phyloP scores from a whole-genome alignment of 2,797 vertebrate genomes.

The Manis pentadactyla region DNA sequence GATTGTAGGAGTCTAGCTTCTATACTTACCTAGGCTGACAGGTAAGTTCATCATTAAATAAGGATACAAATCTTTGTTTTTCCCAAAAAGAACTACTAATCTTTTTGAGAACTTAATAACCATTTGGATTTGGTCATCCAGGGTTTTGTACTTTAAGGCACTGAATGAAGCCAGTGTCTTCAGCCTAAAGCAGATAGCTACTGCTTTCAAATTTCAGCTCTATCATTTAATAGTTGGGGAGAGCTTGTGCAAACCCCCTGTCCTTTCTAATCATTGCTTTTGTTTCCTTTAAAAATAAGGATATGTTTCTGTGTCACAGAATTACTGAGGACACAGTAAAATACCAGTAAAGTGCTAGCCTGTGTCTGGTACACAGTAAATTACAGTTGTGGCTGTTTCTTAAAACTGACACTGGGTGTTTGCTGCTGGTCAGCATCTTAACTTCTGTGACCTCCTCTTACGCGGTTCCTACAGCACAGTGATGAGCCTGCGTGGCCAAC shows the following conservation, averaged over 20 bases:
- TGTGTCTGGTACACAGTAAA: not conserved
- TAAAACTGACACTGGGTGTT: not conserved
- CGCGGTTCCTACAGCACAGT: not conserved
- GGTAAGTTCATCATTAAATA: not conserved
- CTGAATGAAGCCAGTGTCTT: constrained; percentile 12
- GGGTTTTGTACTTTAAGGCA: not conserved
- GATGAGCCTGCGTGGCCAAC: not conserved
- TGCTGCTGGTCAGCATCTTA: not conserved
- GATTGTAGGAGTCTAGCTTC: not conserved
- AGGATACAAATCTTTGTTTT: not conserved
- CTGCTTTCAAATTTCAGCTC: constrained; percentile 1
- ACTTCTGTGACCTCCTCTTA: not conserved
- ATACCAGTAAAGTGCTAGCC: not conserved
- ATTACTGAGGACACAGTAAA: not conserved
- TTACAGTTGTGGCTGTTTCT: not conserved
- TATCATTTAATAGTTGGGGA: not conserved
- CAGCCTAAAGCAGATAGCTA: not conserved
- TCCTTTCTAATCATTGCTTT: not conserved
- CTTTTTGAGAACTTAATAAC: constrained; percentile 27
- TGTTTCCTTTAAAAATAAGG: not conserved
- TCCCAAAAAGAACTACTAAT: not conserved
- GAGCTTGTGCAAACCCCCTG: not conserved
- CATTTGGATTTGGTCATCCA: not conserved
- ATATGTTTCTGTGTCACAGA: not conserved
- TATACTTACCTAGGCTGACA: not conserved